Evolutionary conservation across 1,140 invertebrate genomes (phyloP), one percentile per base, ranked within the genome.

Genomic region (Bilobella aurantiaca): DNA sequence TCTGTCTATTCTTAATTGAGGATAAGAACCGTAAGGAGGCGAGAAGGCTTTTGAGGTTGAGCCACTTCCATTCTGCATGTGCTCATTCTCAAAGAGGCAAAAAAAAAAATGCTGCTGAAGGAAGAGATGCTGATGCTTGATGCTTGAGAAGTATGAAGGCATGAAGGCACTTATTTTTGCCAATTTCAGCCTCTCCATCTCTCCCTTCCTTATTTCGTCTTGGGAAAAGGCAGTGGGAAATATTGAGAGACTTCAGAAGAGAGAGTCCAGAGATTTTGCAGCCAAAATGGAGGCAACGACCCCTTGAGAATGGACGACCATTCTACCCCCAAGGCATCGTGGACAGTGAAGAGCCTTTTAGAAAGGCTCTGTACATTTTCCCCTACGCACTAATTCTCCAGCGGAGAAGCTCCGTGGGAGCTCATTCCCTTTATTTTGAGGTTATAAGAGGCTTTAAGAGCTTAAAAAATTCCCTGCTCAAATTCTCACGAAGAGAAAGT

Each of bases 41-140:
- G 5, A 23, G 49, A 53, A 53, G 49, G 5, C 14, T 53, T 53
- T 53, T 53, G 49, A 53, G 49, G 49, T 53, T 53, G 49, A 53
- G 49, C 49, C 25, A 53, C 49, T 53, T 53, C 14, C 49, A n/a
- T n/a, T n/a, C n/a, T n/a, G n/a, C n/a, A n/a, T 53, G 49, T 53
- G 49, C 49, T 53, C 49, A 53, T 53, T 53, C 23, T 23, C 14
- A 23, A 3, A 23, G 49, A 23, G 49, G n/a, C n/a, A n/a, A n/a
- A n/a, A n/a, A n/a, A n/a, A n/a, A n/a, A n/a, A n/a, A n/a, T n/a
- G n/a, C n/a, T n/a, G n/a, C n/a, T n/a, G n/a, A n/a, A n/a, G n/a
- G n/a, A n/a, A n/a, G n/a, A n/a, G n/a, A n/a, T n/a, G n/a, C n/a
- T n/a, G n/a, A n/a, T n/a, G n/a, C n/a, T n/a, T 53, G 23, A 23